These are phyloP conservation scores for Phasia obesa DNA, from an alignment of 2,888 invertebrate species.

Conservation along the genomic window DNA sequence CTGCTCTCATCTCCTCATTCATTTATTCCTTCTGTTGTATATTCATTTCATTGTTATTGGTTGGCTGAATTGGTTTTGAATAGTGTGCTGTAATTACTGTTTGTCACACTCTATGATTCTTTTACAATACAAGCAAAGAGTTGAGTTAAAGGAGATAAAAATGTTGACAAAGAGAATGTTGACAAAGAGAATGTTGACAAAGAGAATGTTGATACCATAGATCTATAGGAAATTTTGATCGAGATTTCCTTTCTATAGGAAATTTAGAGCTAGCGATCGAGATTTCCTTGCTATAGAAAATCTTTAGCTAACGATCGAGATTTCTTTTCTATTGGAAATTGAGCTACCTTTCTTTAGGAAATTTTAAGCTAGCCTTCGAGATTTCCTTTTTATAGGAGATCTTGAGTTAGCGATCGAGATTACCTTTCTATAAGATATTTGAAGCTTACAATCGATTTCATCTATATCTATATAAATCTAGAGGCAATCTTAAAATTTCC, in stretches of 20 bases:
- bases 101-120: background rate
- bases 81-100: conserved; percentile 4
- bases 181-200: too few species aligned
- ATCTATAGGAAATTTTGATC: too few species aligned
- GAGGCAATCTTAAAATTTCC: background rate
- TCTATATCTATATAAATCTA: too few species aligned
- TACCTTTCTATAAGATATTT: too few species aligned
- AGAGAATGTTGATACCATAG: too few species aligned
- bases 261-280: background rate
- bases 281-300: background rate
- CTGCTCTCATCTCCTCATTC: background rate
- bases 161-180: background rate
- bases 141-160: background rate
- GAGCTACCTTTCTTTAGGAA: too few species aligned
- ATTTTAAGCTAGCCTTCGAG: background rate
- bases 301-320: too few species aligned
- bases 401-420: too few species aligned
- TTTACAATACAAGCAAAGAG: background rate
- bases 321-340: background rate
- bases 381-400: too few species aligned
- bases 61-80: background rate
- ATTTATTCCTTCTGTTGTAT: conserved; percentile 6
- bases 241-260: too few species aligned
- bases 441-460: too few species aligned
- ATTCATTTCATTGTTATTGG: conserved; percentile 24